Evolutionary conservation across 2,888 invertebrate species (phyloP), one percentile per base, ranked within the genome.

Genomic region (Spilarctia lutea): DNA sequence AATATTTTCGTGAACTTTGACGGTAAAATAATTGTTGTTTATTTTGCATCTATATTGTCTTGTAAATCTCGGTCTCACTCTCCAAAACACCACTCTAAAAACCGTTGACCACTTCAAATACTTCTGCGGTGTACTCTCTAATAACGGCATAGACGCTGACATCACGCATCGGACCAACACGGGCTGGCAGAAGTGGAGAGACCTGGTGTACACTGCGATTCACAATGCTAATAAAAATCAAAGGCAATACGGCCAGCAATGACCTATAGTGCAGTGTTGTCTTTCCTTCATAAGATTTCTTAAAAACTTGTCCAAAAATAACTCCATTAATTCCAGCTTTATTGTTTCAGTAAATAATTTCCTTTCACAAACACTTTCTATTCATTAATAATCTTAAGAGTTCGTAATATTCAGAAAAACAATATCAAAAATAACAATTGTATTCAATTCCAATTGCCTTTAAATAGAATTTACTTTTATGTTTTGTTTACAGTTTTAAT

Each of bases 331-430:
- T 68, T 68, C 20, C 42, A 45, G 30, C 30, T 45, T 45, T 30
- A 68, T 68, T 68, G 67, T 68, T 45, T 68, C 16, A 27, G 67
- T 45, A 45, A 68, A 45, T 45, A 67, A 45, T 27, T 68, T 45
- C 27, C 67, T 68, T 68, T 45, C 11, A 30, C 45, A 60, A 27
- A 60, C 60, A 60, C 27, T 60, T 60, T 60, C 60, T 27, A 16
- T 60, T 60, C 60, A 60, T 45, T 20, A 42, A 68, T 68, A 68
- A 45, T 68, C 20, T 20, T 42, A 30, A 68, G 67, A 30, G 45
- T 30, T 27, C 27, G 3, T 20, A 45, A 20, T 20, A 20, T 45
- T 45, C 4, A 45, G 27, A 30, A 45, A 45, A 67, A 67, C 27
- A 35, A 42, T n/a, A 66, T 42, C 16, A 39, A 67, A 67, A 30